Evolutionary conservation across 2,113 vertebrate genomes (phyloP), one percentile per base, ranked within the genome.

Genomic region (Pelecanus crispus): DNA sequence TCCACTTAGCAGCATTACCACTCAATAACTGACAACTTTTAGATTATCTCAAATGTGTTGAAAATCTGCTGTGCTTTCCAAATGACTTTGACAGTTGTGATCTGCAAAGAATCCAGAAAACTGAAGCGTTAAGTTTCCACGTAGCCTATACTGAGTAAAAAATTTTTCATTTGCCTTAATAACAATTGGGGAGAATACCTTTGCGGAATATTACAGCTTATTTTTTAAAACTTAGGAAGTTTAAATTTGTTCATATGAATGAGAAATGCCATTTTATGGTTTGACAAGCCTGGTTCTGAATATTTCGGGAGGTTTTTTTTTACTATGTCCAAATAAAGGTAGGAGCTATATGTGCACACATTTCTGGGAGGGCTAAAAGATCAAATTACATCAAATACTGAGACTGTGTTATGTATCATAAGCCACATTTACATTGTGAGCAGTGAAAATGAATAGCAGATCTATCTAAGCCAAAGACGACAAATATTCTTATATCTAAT

Each of bases 111-210:
- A 88, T 80, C 24, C 58, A 53, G 40, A 55, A 59, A 71, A 11
- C 19, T 61, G 7, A 15, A 65, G 28, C 42, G 58, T 28, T n/a
- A 29, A 17, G 16, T 68, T 81, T 62, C 59, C 32, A 36, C 0
- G 3, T 49, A 81, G 40, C 8, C 12, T 68, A 4, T 18, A 18
- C 13, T 11, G 42, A 38, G 25, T 58, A 10, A 6, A 21, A n/a
- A 17, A 17, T 0, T 0, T 3, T n/a, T 9, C 2, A 17, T 63
- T 72, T 17, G 25, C 13, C 3, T 2, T 32, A 65, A 7, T 13
- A 20, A 68, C 40, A 55, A 20, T 3, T 17, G 44, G 4, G 2
- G 4, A 63, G 13, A 61, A 52, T 31, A 40, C 9, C 11, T 29
- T 0, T 25, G 11, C 10, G 58, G 20, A 72, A 25, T 72, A 38